A percentile compares a stretch with the other conserved stretches of the same genome.
Evolutionary conservation across 2,888 invertebrate genomes (phyloP).

Genomic region (Busseola fusca): DNA sequence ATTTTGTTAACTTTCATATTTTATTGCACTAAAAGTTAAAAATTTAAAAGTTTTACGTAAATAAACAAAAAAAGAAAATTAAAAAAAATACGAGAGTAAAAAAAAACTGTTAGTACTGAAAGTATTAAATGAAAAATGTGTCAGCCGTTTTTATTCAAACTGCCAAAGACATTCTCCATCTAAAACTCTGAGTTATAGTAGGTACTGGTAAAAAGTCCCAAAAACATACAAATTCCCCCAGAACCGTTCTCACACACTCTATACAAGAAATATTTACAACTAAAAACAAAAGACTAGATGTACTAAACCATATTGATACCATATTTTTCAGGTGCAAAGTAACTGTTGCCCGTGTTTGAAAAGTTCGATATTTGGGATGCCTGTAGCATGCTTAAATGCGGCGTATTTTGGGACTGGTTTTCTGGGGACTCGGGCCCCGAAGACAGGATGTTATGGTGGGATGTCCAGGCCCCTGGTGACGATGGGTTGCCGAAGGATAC

Average conservation of each 20-base stretch:
- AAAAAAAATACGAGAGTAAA: conserved; percentile 58
- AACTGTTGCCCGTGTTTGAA: conserved; percentile 86
- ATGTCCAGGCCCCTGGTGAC: conserved; percentile 83
- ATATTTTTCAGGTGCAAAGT: conserved; percentile 87
- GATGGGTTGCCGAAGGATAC: conserved; percentile 87
- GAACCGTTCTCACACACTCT: conserved; percentile 57
- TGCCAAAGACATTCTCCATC: conserved; percentile 17
- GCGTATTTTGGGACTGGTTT: conserved; percentile 83
- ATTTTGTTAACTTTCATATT: conserved; percentile 66
- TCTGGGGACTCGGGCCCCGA: conserved; percentile 85
- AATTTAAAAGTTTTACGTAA: conserved; percentile 40
- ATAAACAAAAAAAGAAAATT: conserved; percentile 58
- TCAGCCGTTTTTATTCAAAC: not conserved
- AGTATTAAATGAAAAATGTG: conserved; percentile 31
- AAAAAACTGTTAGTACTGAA: not conserved
- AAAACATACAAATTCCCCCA: conserved; percentile 59
- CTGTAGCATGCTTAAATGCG: conserved; percentile 86
- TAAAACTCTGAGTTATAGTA: conserved; percentile 6
- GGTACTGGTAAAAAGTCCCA: conserved; percentile 14
- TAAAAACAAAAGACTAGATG: conserved; percentile 76
- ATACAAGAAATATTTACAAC: conserved; percentile 70
- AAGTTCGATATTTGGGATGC: conserved; percentile 88
- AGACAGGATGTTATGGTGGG: conserved; percentile 85
- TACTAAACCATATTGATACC: conserved; percentile 89
- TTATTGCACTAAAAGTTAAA: conserved; percentile 48